Evolutionary conservation across 2,888 invertebrate species (phyloP), one percentile per base, ranked within the genome.

Genomic region (Eucera pruinosa): DNA sequence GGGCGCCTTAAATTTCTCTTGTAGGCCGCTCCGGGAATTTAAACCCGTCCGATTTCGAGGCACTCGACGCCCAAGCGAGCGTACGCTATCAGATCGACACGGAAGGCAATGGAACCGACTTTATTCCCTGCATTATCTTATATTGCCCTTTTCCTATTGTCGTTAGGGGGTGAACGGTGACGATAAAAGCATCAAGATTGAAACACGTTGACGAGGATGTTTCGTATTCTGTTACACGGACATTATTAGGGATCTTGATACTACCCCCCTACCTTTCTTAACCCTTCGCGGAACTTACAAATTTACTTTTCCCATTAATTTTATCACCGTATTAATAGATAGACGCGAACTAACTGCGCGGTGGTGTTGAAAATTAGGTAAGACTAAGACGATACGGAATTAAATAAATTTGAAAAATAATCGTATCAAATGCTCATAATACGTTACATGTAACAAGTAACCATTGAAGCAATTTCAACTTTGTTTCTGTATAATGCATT

Each of bases 1-100:
- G 68, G 79, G 50, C 66, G 79, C 79, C 67, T 82, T 79, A 75
- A 82, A 82, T 82, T 82, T 78, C 76, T 68, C 70, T 23, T 74
- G 69, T 73, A 77, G 69, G 65, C 81, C 72, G 58, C 62, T 50
- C 45, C 15, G 73, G 60, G 66, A 69, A 71, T 80, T 81, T 80
- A 69, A 81, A 70, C 58, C 57, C 45, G 61, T 65, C 64, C 66
- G 73, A 78, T 81, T 81, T 50, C 57, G 43, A 81, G 69, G 47
- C 58, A 43, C 77, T 81, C 68, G 65, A 66, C 66, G 69, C 41
- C 52, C 45, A 13, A 23, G 20, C 50, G 47, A 39, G 43, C 39
- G 65, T 41, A 57, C 65, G 55, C 55, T 78, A 78, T 78, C 78
- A 66, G 76, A 75, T 75, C 66, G 76, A 75, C 66, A 54, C 41